Percentiles rank a stretch among this genome's conserved stretches.
Evolutionary conservation across 2,113 vertebrate species (phyloP).

Genomic region (Engystomops pustulosus): DNA sequence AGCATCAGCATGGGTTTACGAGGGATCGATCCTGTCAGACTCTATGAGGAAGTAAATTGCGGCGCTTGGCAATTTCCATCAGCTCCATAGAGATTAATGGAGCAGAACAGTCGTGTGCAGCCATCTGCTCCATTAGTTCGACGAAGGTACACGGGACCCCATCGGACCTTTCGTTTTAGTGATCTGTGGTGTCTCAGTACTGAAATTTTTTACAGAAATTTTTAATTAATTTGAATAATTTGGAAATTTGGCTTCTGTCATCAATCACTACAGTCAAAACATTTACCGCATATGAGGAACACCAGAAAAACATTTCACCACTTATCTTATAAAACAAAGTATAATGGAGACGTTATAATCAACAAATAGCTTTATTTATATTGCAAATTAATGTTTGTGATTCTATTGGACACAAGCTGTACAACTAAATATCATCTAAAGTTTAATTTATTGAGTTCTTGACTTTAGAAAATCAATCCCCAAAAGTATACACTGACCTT

Average conservation of each 20-base stretch:
- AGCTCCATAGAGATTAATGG: no score
- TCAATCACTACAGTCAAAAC: conserved; percentile 1
- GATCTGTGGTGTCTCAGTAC: no score
- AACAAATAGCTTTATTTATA: background rate
- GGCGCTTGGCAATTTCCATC: no score
- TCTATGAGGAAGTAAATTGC: no score
- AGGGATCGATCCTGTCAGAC: no score
- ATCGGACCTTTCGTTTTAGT: no score
- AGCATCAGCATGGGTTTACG: no score
- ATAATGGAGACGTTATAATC: background rate
- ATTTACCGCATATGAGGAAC: background rate
- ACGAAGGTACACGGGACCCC: no score
- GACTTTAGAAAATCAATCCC: background rate
- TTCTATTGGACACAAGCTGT: background rate
- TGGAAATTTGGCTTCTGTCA: background rate
- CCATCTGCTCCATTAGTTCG: no score
- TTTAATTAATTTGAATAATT: background rate
- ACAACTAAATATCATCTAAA: background rate
- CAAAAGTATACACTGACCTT: background rate
- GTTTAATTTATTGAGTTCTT: background rate
- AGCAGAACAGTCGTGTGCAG: no score
- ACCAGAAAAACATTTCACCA: background rate
- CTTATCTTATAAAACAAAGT: background rate
- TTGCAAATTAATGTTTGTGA: background rate
- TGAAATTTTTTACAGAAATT: no score